Conservation (phyloP, 2,797 vertebrate genomes). For the Monodelphis domestica region DNA sequence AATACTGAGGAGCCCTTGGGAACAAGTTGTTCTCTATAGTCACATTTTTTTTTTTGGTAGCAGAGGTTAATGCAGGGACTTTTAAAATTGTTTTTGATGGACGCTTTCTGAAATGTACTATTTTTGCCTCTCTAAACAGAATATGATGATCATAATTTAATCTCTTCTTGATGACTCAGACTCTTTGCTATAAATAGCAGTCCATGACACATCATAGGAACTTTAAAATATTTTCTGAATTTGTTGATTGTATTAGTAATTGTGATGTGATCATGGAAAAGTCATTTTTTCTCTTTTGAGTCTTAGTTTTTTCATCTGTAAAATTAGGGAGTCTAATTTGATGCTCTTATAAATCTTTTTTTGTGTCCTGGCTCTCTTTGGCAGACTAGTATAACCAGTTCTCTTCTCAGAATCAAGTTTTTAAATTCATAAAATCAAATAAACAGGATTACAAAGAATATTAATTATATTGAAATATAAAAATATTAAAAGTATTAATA, state of each 20-base stretch:
- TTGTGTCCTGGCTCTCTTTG: background rate
- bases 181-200: background rate
- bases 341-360: background rate
- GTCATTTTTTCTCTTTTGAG: background rate
- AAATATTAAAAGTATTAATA: too few relatives aligned
- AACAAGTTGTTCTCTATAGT: background rate
- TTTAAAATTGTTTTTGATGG: background rate
- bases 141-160: background rate
- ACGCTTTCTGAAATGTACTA: background rate
- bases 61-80: background rate
- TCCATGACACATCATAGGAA: background rate
- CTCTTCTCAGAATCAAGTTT: background rate
- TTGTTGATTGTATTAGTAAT: background rate
- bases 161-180: background rate
- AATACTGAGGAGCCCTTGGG: background rate
- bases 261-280: background rate
- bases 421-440: background rate
- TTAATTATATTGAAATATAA: background rate
- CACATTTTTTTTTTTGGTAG: background rate
- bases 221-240: background rate
- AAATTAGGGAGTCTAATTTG: background rate
- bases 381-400: background rate
- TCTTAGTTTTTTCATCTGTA: background rate
- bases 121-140: background rate
- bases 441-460: background rate